Evolutionary conservation across 2,113 vertebrate genomes (phyloP).

Genomic region (Podarcis raffonei): DNA sequence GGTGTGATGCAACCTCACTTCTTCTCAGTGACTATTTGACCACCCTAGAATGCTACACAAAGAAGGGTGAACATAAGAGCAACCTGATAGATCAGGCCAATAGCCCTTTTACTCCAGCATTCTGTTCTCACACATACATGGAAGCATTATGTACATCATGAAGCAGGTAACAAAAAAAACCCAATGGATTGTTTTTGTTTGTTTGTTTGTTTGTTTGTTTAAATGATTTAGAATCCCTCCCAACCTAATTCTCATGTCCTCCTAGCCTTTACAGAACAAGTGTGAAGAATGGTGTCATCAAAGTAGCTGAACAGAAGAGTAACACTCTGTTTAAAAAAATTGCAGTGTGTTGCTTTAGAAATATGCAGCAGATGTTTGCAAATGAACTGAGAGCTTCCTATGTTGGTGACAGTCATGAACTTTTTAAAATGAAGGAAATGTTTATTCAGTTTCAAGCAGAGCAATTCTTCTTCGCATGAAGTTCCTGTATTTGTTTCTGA

Average conservation of each 20-base stretch:
- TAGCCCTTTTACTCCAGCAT: not conserved
- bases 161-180: not conserved
- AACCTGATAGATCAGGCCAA: too few relatives aligned
- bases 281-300: not conserved
- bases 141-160: not conserved
- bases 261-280: not conserved
- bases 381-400: not conserved
- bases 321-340: not conserved
- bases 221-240: not conserved
- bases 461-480: slow-evolving; percentile 7
- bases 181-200: not conserved
- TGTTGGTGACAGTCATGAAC: not conserved
- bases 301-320: not conserved
- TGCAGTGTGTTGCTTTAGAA: not conserved
- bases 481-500: slow-evolving; percentile 6
- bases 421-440: slow-evolving; percentile 14
- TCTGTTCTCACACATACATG: not conserved
- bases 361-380: slow-evolving; percentile 5
- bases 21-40: too few relatives aligned
- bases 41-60: too few relatives aligned
- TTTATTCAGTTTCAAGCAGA: slow-evolving; percentile 9
- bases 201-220: not conserved
- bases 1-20: too few relatives aligned
- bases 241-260: not conserved
- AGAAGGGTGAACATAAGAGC: too few relatives aligned